Percentiles rank a stretch among this genome's conserved stretches.
Evolutionary conservation across 1,140 invertebrate genomes (phyloP).

Genomic region (Aphis craccivora): DNA sequence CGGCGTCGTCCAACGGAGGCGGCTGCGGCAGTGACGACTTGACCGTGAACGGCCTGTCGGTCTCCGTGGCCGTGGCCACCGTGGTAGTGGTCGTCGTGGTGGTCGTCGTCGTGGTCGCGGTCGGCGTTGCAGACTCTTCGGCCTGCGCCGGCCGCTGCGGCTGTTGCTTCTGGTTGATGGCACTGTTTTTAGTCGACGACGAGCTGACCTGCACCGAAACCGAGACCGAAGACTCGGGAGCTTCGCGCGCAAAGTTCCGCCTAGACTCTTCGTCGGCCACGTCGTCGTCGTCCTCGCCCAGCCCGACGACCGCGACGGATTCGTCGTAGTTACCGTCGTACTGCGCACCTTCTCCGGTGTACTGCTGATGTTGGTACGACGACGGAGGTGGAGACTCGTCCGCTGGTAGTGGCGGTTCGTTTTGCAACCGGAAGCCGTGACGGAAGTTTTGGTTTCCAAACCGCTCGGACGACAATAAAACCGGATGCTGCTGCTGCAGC

Average conservation of each 20-base stretch:
- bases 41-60: background rate
- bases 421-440: conserved; percentile 57
- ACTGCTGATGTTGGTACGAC: conserved; percentile 50
- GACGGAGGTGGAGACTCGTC: conserved; percentile 25
- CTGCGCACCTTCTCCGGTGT: background rate
- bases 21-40: background rate
- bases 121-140: background rate
- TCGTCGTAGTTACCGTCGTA: conserved; percentile 45
- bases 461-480: conserved; percentile 58
- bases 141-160: background rate
- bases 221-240: conserved; percentile 45
- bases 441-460: conserved; percentile 60
- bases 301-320: background rate
- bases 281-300: background rate
- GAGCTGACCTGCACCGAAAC: conserved; percentile 37
- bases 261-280: background rate
- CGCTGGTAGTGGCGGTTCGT: conserved; percentile 66
- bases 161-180: conserved; percentile 15
- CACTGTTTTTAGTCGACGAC: conserved; percentile 53
- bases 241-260: conserved; percentile 47
- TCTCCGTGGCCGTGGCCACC: background rate
- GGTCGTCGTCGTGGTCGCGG: background rate
- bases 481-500: conserved; percentile 1
- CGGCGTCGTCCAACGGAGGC: conserved; percentile 31
- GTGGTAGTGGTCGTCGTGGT: background rate